Base-by-base conservation (phyloP, 2,888 invertebrate species). In the Stenodera caucasica region DNA sequence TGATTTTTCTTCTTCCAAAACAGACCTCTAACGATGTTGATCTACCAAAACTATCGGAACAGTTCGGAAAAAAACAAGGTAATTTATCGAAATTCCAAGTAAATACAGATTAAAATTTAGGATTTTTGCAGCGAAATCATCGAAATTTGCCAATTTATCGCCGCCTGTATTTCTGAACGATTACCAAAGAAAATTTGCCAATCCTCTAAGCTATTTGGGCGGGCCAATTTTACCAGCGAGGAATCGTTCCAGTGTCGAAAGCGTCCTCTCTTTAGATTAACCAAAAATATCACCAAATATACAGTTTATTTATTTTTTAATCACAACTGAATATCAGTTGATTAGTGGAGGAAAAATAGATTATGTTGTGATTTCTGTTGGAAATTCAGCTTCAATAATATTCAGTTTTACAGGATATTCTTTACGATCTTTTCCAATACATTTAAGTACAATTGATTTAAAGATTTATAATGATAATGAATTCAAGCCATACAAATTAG, bases 191-290 rank as follows among this genome's bases (percentile, higher is more conserved):
- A 83, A 82, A 66, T 89, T 85, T 76, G 83, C 81, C 62, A 89
- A 88, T 81, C 89, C 89, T 50, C 82, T 89, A 71, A 89, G 88
- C 78, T 89, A 89, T 78, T 80, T 90, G 70, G 89, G 88, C 63
- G 88, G 88, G 58, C 87, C 88, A 12, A 80, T 82, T 67, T 75
- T 88, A 66, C 77, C 78, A 64, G 73, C 82, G 49, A 78, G 77
- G 69, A 75, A 74, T 71, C 81, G 84, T 72, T 83, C 82, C 70
- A 89, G 89, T 75, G 81, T 87, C 72, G 89, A 89, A 76, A 89
- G 89, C 64, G 82, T 89, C 67, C 74, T 89, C 67, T 90, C 89
- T 21, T 77, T 90, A 75, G 89, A 90, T 78, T 89, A 77, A 73
- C 18, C 33, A 18, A 37, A 54, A 15, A 21, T 8, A n/a, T n/a